phyloP scores from a whole-genome alignment of 2,797 vertebrate genomes.

The Astyanax mexicanus region DNA sequence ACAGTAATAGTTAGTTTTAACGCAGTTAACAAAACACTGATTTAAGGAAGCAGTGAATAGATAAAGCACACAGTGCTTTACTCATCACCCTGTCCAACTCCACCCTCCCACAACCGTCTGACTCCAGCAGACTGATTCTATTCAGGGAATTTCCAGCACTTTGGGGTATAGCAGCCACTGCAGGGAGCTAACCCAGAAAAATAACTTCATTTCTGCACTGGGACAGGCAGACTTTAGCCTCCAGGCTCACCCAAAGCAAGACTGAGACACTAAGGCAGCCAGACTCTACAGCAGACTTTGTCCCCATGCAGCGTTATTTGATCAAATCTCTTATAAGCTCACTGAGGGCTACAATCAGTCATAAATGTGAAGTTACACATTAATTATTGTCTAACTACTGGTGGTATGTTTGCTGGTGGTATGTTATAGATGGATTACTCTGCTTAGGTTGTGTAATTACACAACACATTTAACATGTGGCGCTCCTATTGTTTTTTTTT shows the following conservation, averaged over 20 bases:
- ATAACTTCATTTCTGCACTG: background rate
- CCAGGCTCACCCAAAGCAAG: background rate
- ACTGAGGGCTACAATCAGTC: too few species aligned
- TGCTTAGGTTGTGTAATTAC: too few species aligned
- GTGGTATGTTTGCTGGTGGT: too few species aligned
- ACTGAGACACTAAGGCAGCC: background rate
- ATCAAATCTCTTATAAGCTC: too few species aligned
- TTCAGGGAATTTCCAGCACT: conserved; percentile 1
- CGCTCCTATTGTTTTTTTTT: too few species aligned
- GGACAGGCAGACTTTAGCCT: background rate
- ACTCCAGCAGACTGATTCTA: background rate
- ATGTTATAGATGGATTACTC: too few species aligned
- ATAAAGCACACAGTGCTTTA: background rate
- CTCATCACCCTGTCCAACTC: background rate
- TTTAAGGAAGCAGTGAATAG: background rate
- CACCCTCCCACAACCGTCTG: background rate
- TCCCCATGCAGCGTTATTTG: too few species aligned
- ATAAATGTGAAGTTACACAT: too few species aligned
- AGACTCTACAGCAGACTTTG: background rate
- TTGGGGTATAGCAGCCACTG: background rate
- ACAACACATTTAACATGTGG: too few species aligned
- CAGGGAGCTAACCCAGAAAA: conserved; percentile 21
- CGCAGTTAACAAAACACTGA: background rate
- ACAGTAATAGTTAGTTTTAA: background rate
- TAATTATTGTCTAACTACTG: too few species aligned